Evolutionary conservation across 2,888 invertebrate species (phyloP).

Genomic region (Hedya salicella): DNA sequence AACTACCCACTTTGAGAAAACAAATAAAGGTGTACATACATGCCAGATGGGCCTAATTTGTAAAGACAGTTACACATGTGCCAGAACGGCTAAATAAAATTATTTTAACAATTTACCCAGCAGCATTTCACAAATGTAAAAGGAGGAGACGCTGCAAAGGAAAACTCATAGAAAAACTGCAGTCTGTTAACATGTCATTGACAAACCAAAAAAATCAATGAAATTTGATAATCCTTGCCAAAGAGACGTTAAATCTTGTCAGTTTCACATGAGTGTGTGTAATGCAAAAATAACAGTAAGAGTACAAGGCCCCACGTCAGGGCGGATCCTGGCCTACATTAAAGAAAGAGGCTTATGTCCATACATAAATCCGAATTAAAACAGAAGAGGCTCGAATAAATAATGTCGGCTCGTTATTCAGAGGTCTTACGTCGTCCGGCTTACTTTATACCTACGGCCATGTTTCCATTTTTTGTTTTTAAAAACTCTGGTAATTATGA

Average conservation of each 20-base stretch:
- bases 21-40: too few species aligned
- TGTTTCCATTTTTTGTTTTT: slow-evolving; percentile 75
- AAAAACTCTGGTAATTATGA: slow-evolving; percentile 78
- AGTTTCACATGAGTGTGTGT: slow-evolving; percentile 23
- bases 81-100: too few species aligned
- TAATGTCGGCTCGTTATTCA: slow-evolving; percentile 79
- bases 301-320: slow-evolving; percentile 58
- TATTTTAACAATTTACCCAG: too few species aligned
- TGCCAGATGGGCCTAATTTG: too few species aligned
- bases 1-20: too few species aligned
- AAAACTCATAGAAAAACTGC: too few species aligned
- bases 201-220: too few species aligned
- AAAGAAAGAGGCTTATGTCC: slow-evolving; percentile 57
- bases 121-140: too few species aligned
- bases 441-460: slow-evolving; percentile 65
- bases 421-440: slow-evolving; percentile 74
- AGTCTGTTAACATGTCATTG: too few species aligned
- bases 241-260: not conserved
- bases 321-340: slow-evolving; percentile 45
- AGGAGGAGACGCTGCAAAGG: too few species aligned
- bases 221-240: too few species aligned
- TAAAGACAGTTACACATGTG: too few species aligned
- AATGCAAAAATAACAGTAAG: slow-evolving; percentile 36
- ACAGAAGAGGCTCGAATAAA: slow-evolving; percentile 77
- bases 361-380: slow-evolving; percentile 83